Conservation (phyloP, 2,888 invertebrate genomes). For the Drosophila yooni region DNA sequence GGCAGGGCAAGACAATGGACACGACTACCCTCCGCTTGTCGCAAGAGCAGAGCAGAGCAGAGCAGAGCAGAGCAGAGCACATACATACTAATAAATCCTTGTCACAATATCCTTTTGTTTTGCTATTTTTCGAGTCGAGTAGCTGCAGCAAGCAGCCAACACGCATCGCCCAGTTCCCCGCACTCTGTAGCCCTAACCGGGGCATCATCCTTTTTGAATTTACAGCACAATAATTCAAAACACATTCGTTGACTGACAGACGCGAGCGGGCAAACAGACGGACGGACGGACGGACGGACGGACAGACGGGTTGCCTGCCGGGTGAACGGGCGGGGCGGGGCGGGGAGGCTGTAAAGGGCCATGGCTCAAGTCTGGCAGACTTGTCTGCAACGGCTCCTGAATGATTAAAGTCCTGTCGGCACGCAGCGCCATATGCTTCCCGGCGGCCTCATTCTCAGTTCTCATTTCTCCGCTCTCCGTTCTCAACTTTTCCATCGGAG, state of each 20-base stretch:
- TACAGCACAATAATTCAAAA: slow-evolving; percentile 79
- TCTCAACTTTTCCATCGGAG: slow-evolving; percentile 11
- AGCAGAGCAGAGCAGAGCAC: slow-evolving; percentile 9
- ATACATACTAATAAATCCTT: slow-evolving; percentile 74
- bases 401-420: slow-evolving; percentile 79
- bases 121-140: slow-evolving; percentile 64
- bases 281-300: not conserved
- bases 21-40: slow-evolving; percentile 25
- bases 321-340: not conserved
- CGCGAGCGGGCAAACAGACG: slow-evolving; percentile 11
- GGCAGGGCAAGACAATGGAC: slow-evolving; percentile 61
- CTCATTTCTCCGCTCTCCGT: not conserved
- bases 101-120: slow-evolving; percentile 80
- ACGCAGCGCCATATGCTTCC: slow-evolving; percentile 65
- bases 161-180: not conserved
- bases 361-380: slow-evolving; percentile 34
- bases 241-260: slow-evolving; percentile 77
- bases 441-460: slow-evolving; percentile 40
- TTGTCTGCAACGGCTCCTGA: slow-evolving; percentile 40
- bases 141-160: slow-evolving; percentile 24
- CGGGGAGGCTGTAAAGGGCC: not conserved
- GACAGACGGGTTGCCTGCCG: not conserved
- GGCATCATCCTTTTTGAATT: slow-evolving; percentile 76
- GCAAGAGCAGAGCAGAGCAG: not conserved
- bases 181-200: not conserved